Evolutionary conservation across 2,797 vertebrate genomes (phyloP), one percentile per base, ranked within the genome.

Genomic region (Anniella stebbinsi): DNA sequence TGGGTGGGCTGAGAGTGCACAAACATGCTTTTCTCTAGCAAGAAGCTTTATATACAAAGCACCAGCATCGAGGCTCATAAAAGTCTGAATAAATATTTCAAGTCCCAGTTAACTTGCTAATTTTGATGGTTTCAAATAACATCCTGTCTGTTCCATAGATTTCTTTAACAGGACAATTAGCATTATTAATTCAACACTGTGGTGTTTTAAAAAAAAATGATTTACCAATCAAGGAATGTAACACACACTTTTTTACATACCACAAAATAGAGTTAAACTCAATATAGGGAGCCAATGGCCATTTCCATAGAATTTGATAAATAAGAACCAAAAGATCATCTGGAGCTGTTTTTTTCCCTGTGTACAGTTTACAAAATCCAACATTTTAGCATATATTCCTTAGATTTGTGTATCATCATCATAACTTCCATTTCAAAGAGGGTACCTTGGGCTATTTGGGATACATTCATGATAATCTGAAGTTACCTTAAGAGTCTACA

Each of bases 1-100:
- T 87, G 80, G 69, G 85, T 54, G 72, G 69, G 84, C 41, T 33
- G 89, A 8, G 21, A 75, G 8, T 51, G 33, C 84, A 90, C 69
- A 82, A 75, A 90, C 69, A 67, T 51, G 38, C 45, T 51, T 87
- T 69, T 76, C 41, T 84, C n/a, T 51, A 87, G 70, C 70, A 87
- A 76, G 23, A 45, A 86, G 38, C 2, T 83, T 89, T 86, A 57
- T 75, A 54, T 54, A 11, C 0, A 63, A 94, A 77, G 48, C 1
- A 69, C 1, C 10, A 84, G 2, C 21, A 23, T 83, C 51, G 51
- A 33, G 48, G 63, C 30, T 51, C 54, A 67, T 89, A 86, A 57
- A 45, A 67, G 57, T 66, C 48, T 67, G 1, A 57, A 17, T 90
- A 88, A 36, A 0, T 76, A 38, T 93, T 92, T 89, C 17, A 73